Evolutionary conservation across 2,888 invertebrate species (phyloP), one percentile per base, ranked within the genome.

Genomic region (Drosophila differens): DNA sequence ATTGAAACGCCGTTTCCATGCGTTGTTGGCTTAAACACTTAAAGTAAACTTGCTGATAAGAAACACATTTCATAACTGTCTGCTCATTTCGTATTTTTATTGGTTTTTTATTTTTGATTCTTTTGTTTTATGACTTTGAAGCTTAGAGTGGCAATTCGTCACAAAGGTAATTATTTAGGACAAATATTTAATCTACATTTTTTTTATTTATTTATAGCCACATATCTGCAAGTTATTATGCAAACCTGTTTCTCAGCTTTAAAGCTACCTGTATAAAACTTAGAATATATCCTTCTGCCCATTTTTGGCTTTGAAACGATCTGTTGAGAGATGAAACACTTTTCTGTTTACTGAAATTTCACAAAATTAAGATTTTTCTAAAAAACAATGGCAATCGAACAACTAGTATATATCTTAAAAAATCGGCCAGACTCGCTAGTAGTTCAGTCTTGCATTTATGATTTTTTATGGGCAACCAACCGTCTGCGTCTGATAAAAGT

Each of bases 1-100:
- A 88, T 73, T 74, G 71, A 74, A 81, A 82, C 70, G 65, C 47
- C 68, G 69, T 70, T 57, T 30, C 54, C 28, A 57, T 80, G 54
- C 58, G 25, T 79, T 66, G 22, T 52, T 16, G 22, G 47, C 49
- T 68, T 62, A 62, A 73, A 70, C 52, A 25, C 62, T 74, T 44
- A 59, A 83, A 76, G 80, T 54, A 67, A 75, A 58, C 70, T 60
- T 22, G 22, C 28, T 6, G n/a, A n/a, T 7, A 39, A 19, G 33
- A 51, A 14, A n/a, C 14, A n/a, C 14, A 30, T 55, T 35, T 22
- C 25, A 41, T 30, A 35, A 14, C 14, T 14, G 35, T 2, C 35
- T 35, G 35, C 35, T 35, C 35, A 35, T 14, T 14, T 37, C 25
- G n/a, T 16, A 9, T 25, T 10, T 0, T 5, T 3, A 39, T 22